A percentile compares a stretch with the other conserved stretches of the same genome.
phyloP scores from a whole-genome alignment of 2,113 vertebrate species.

The Paradisaea rubra region DNA sequence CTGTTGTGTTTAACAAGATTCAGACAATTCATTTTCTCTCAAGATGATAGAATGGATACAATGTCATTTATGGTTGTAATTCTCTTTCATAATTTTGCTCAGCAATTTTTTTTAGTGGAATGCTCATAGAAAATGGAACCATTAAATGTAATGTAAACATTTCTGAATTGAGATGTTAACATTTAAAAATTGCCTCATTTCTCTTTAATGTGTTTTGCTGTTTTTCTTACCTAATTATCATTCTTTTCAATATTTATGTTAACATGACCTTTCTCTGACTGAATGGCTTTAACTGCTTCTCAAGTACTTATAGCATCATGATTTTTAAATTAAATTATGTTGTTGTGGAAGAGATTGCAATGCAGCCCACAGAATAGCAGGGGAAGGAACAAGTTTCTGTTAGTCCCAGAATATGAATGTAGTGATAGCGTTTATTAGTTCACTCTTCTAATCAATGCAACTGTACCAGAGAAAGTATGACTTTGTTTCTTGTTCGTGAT shows the following conservation, averaged over 20 bases:
- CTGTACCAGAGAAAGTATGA: neutral
- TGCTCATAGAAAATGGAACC: slow-evolving; percentile 44
- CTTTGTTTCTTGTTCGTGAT: neutral
- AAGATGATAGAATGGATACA: neutral
- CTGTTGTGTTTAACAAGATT: neutral
- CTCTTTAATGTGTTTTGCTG: slow-evolving; percentile 65
- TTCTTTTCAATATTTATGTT: slow-evolving; percentile 73
- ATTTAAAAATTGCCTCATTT: slow-evolving; percentile 65
- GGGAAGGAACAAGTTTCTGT: neutral
- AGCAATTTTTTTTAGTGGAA: slow-evolving; percentile 22
- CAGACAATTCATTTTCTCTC: neutral
- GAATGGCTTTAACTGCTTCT: slow-evolving; percentile 56
- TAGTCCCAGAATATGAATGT: neutral
- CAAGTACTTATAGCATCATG: slow-evolving; percentile 49
- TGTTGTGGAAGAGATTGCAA: neutral
- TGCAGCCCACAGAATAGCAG: neutral
- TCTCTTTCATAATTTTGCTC: neutral
- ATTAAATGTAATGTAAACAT: slow-evolving; percentile 57
- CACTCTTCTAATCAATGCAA: neutral
- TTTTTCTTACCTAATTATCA: slow-evolving; percentile 68
- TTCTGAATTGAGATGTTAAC: slow-evolving; percentile 63
- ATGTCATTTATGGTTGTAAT: neutral
- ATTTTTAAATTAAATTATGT: slow-evolving; percentile 66
- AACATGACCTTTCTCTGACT: slow-evolving; percentile 72
- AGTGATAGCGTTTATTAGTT: neutral